Evolutionary conservation across 2,797 vertebrate genomes (phyloP).

Genomic region (Hydrophis major): DNA sequence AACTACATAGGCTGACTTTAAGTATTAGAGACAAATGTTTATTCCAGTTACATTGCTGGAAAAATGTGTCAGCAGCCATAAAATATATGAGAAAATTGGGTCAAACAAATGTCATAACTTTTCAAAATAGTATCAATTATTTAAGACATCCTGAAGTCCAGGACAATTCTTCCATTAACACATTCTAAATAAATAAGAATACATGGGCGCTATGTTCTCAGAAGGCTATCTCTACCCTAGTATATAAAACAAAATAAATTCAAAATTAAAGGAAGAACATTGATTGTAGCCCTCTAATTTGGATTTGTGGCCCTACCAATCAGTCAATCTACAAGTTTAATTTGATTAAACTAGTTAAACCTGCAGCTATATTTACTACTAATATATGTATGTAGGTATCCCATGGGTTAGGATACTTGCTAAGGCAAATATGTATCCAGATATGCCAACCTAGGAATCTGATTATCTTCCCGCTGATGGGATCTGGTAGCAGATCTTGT

Average conservation of each 20-base stretch:
- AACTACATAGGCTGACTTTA: neutral
- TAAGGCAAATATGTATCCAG: neutral
- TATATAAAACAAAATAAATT: neutral
- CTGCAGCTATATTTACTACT: neutral
- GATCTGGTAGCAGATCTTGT: conserved; percentile 73
- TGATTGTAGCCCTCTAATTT: neutral
- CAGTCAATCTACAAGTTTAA: neutral
- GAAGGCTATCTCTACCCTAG: neutral
- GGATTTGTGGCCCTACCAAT: too few species aligned
- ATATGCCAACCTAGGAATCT: conserved; percentile 85
- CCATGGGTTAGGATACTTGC: neutral
- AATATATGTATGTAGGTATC: neutral
- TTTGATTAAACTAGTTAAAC: neutral
- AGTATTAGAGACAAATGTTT: neutral
- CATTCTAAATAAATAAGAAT: neutral
- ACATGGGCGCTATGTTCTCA: neutral
- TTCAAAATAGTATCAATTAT: neutral
- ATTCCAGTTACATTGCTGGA: neutral
- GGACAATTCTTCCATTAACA: neutral
- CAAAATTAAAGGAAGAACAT: neutral
- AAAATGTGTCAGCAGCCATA: neutral
- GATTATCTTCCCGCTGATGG: conserved; percentile 84
- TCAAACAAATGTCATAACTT: neutral
- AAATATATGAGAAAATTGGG: neutral
- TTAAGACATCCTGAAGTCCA: neutral